Evolutionary conservation across 2,113 vertebrate genomes (phyloP), one percentile per base, ranked within the genome.

Genomic region (Butorides virescens): DNA sequence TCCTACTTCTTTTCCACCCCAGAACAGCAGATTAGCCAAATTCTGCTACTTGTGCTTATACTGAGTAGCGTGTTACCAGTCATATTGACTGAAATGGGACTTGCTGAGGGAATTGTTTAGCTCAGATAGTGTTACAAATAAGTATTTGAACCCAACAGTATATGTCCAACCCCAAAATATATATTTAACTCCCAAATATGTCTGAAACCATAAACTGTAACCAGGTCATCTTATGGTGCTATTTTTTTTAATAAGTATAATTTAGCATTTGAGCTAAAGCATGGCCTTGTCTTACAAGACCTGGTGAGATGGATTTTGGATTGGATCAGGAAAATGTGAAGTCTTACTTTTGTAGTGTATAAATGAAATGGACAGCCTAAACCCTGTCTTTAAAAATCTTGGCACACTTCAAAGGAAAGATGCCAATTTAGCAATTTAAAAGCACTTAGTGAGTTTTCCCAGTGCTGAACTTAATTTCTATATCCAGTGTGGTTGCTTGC

Each of bases 361-460:
- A 76, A 76, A 85, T 92, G 90, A 95, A 85, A 87, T 52, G 74
- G 95, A 94, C 50, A 63, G 37, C 63, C 84, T 87, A 93, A 91
- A 55, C 58, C 58, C 47, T 22, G 21, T 21, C 46, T 89, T 92
- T 87, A 85, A 87, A 83, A 94, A 82, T 87, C 78, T 68, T 95
- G 89, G 74, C 85, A 82, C 13, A 82, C 81, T 96, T 95, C 84
- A 94, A 91, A 94, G 81, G 77, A 88, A 88, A 83, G 88, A 96
- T 79, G 42, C 62, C 84, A 90, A 72, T 95, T 96, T 90, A 95
- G 91, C 87, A 92, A 94, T 95, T 95, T 92, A 87, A 90, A 95
- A 90, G 77, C 91, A 81, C 81, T 97, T 94, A 85, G 80, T 84
- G 70, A 20, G 50, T 97, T 97, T 94, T 93, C 82, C 87, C 62